Evolutionary conservation across 2,797 vertebrate genomes (phyloP).

Genomic region (Leptoclinus maculatus): DNA sequence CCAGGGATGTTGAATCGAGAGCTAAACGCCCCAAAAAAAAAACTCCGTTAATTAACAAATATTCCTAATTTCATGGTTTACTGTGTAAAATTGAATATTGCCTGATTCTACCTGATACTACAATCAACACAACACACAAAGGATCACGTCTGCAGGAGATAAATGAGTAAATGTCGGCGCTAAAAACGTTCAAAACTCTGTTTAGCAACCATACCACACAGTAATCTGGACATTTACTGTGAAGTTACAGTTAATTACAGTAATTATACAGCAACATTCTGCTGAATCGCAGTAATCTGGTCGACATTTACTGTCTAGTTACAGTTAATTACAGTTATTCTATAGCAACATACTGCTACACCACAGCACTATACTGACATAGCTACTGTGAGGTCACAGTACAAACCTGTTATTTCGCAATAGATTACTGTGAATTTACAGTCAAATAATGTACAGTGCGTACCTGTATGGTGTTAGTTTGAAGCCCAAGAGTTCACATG

Average conservation of each 20-base stretch:
- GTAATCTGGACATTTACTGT: too few relatives aligned
- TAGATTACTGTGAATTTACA: too few relatives aligned
- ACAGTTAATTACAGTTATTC: too few relatives aligned
- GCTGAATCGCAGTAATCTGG: too few relatives aligned
- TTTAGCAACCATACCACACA: background rate
- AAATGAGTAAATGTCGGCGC: background rate
- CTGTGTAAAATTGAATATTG: background rate
- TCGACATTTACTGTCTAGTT: too few relatives aligned
- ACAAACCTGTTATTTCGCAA: too few relatives aligned
- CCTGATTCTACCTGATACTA: background rate
- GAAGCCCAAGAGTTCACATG: background rate
- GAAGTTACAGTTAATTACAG: too few relatives aligned
- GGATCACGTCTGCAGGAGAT: background rate
- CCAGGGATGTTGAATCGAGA: background rate
- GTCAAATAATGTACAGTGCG: background rate
- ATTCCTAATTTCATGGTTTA: background rate
- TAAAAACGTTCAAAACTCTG: background rate
- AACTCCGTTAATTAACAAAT: background rate
- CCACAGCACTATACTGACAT: too few relatives aligned
- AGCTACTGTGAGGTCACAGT: too few relatives aligned
- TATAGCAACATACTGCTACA: too few relatives aligned
- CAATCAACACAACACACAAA: conserved; percentile 2
- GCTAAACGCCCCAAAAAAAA: background rate
- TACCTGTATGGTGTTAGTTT: background rate
- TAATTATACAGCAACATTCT: too few relatives aligned